Percentiles rank a stretch among this genome's conserved stretches.
Conservation (phyloP, 2,113 vertebrate species). For the Bambusicola thoracicus region DNA sequence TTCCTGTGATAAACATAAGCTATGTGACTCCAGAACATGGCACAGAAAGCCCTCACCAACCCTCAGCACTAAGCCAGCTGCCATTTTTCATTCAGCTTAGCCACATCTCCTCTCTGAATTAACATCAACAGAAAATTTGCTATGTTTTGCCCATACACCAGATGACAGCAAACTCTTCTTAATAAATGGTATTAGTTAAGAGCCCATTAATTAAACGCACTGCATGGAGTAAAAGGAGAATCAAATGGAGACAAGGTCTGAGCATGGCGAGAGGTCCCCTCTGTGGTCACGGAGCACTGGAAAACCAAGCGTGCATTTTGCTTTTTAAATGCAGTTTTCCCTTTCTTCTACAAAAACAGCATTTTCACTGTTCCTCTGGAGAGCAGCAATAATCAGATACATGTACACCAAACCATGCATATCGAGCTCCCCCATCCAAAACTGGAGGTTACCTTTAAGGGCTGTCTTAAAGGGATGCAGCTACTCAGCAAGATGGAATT, state of each 20-base stretch:
- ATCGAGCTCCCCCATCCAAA: neutral
- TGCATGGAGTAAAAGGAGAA: neutral
- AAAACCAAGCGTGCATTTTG: neutral
- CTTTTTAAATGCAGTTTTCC: neutral
- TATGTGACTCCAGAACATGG: neutral
- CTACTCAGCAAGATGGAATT: neutral
- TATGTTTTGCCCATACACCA: neutral
- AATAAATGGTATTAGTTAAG: neutral
- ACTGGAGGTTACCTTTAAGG: neutral
- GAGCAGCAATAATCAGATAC: neutral
- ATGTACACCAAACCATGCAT: fast-evolving
- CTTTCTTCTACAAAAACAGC: neutral
- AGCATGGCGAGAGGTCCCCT: neutral
- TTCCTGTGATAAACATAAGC: neutral
- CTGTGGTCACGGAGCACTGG: neutral
- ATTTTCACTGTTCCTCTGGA: neutral
- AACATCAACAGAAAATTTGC: neutral
- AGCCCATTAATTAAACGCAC: neutral
- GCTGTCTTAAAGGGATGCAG: neutral
- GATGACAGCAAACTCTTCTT: neutral
- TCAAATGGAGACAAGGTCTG: neutral
- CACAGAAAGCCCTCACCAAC: neutral
- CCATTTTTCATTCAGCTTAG: neutral
- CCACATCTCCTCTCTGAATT: neutral
- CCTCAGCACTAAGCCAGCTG: neutral